Percentiles rank a stretch among this genome's conserved stretches.
Conservation (phyloP, 2,113 vertebrate species). For the Tetraodon nigroviridis region DNA sequence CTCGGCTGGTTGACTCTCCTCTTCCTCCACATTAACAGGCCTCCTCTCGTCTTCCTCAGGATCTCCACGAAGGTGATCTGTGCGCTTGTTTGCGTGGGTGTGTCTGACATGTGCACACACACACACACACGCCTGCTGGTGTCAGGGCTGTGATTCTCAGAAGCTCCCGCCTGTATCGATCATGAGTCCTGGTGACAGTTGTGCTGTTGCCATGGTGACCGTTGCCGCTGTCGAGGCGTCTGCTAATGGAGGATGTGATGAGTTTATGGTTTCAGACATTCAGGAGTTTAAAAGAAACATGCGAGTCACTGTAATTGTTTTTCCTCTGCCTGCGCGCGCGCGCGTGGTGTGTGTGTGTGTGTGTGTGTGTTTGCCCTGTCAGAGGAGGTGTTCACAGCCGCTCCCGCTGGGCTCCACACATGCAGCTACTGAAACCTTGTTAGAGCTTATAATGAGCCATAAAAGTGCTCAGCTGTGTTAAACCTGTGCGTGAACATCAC, state of each 20-base stretch:
- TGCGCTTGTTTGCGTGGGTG: conserved; percentile 12
- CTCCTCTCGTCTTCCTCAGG: background rate
- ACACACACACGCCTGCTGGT: background rate
- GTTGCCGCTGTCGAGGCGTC: no score
- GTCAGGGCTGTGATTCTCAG: no score
- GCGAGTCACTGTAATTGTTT: conserved; percentile 48
- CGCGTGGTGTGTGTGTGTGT: conserved; percentile 2
- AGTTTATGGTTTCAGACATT: background rate
- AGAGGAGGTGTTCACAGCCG: conserved; percentile 42
- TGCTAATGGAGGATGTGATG: no score
- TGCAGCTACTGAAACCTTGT: conserved; percentile 63
- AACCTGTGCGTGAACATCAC: conserved; percentile 49
- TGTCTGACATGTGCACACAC: background rate
- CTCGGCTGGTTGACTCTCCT: conserved; percentile 45
- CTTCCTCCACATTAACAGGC: conserved; percentile 46
- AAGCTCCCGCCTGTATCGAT: no score
- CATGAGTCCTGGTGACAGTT: no score
- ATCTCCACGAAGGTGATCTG: background rate
- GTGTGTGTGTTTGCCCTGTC: conserved; percentile 36
- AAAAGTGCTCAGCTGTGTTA: conserved; percentile 62
- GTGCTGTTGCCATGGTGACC: no score
- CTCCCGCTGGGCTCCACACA: conserved; percentile 45
- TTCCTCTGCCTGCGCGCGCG: conserved; percentile 1
- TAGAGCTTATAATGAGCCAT: conserved; percentile 62
- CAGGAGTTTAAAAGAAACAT: conserved; percentile 13